A percentile compares a stretch with the other conserved stretches of the same genome.
phyloP scores from a whole-genome alignment of 2,888 invertebrate genomes.

The Noctua fimbriata region DNA sequence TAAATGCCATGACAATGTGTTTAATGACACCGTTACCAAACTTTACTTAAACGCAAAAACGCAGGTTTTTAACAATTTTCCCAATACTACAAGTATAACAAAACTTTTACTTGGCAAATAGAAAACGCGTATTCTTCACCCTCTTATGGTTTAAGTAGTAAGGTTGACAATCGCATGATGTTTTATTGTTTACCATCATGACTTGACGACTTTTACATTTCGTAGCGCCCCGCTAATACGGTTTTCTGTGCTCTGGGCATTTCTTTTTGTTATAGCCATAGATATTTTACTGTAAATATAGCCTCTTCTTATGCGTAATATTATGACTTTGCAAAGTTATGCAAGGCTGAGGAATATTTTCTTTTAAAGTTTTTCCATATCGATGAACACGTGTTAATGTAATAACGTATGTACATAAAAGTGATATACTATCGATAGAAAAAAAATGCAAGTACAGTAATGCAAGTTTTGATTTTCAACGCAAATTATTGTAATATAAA shows the following conservation, averaged over 20 bases:
- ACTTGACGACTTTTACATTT: conserved; percentile 81
- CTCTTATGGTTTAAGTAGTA: conserved; percentile 63
- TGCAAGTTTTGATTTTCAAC: neutral
- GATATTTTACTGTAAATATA: conserved; percentile 12
- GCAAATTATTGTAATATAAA: neutral
- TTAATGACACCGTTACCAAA: conserved; percentile 10
- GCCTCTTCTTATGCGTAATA: neutral
- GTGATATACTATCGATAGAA: neutral
- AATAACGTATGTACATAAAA: neutral
- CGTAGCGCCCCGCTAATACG: conserved; percentile 76
- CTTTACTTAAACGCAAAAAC: conserved; percentile 17
- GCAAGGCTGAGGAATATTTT: neutral
- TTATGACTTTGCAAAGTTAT: neutral
- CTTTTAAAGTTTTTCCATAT: neutral
- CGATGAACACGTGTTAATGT: neutral
- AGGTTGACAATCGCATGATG: conserved; percentile 63
- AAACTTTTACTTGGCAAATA: conserved; percentile 85
- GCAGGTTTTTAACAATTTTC: conserved; percentile 25
- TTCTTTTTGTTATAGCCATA: conserved; percentile 29
- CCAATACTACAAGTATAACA: conserved; percentile 71
- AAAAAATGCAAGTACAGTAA: neutral
- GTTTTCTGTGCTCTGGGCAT: conserved; percentile 66
- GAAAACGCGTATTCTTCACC: conserved; percentile 66
- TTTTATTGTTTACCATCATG: conserved; percentile 48
- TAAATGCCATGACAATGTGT: conserved; percentile 8